Evolutionary conservation across 2,888 invertebrate genomes (phyloP).

Genomic region (Eustalomyia histrio): DNA sequence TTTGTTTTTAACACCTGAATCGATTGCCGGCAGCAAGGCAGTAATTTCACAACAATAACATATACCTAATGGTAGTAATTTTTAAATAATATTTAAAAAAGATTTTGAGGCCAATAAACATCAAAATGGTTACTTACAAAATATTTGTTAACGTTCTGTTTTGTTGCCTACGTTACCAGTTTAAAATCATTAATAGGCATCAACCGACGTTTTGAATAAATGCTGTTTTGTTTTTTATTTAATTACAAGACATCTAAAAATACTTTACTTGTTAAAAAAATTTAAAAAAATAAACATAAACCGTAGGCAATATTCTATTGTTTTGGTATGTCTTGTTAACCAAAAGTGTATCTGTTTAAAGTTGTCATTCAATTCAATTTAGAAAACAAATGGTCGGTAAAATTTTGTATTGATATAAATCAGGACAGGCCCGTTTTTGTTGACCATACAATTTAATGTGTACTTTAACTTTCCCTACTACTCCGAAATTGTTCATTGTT

Average conservation of each 20-base stretch:
- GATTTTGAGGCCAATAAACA: slow-evolving; percentile 18
- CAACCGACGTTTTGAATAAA: slow-evolving; percentile 24
- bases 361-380: slow-evolving; percentile 21
- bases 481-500: neutral
- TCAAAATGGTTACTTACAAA: slow-evolving; percentile 47
- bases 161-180: neutral
- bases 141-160: slow-evolving; percentile 43
- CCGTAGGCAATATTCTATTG: slow-evolving; percentile 52
- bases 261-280: slow-evolving; percentile 53
- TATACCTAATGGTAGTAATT: neutral
- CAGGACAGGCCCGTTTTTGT: slow-evolving; percentile 14
- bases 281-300: slow-evolving; percentile 8
- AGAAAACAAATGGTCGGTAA: slow-evolving; percentile 30
- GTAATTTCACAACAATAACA: slow-evolving; percentile 21
- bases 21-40: slow-evolving; percentile 49
- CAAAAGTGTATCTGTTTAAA: slow-evolving; percentile 9
- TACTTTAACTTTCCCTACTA: neutral
- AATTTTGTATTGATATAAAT: slow-evolving; percentile 11
- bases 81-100: no score
- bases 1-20: slow-evolving; percentile 32
- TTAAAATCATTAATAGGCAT: neutral
- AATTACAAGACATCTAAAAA: slow-evolving; percentile 49
- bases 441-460: neutral
- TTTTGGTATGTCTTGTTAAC: slow-evolving; percentile 19
- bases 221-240: slow-evolving; percentile 26